Percentiles rank a stretch among this genome's conserved stretches.
Evolutionary conservation across 1,140 invertebrate genomes (phyloP).

Genomic region (Hypsibius dujardini): DNA sequence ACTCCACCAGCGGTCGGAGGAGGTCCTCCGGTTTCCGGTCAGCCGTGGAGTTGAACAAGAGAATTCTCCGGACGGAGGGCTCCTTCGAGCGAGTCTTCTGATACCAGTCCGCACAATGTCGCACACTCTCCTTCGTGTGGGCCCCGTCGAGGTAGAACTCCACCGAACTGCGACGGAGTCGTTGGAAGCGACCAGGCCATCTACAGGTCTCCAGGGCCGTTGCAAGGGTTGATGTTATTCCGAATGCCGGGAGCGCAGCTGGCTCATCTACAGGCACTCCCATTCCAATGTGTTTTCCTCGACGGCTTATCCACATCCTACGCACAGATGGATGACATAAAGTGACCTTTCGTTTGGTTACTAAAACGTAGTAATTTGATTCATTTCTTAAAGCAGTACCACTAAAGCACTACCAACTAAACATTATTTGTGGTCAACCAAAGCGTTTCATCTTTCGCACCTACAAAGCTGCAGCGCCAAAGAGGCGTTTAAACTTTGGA

Average conservation of each 20-base stretch:
- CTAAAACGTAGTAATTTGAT: too few relatives aligned
- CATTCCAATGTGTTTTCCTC: too few relatives aligned
- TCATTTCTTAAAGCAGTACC: too few relatives aligned
- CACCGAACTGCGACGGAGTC: constrained; percentile 29
- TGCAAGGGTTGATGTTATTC: too few relatives aligned
- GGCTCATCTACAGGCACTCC: too few relatives aligned
- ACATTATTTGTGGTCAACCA: too few relatives aligned
- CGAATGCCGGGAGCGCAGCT: too few relatives aligned
- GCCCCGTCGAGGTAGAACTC: constrained; percentile 78
- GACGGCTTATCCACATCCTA: too few relatives aligned
- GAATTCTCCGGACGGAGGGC: constrained; percentile 33
- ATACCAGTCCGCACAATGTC: constrained; percentile 66
- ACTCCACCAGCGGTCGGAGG: constrained; percentile 40
- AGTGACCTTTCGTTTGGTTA: too few relatives aligned
- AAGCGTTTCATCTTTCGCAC: too few relatives aligned
- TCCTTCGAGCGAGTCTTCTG: constrained; percentile 27
- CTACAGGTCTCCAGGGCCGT: constrained; percentile 31
- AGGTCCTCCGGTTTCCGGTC: constrained; percentile 46
- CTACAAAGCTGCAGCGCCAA: constrained; percentile 67
- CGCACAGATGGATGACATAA: too few relatives aligned
- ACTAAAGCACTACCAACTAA: too few relatives aligned
- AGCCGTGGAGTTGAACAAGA: constrained; percentile 72
- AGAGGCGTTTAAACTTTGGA: constrained; percentile 56
- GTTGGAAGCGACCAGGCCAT: constrained; percentile 40
- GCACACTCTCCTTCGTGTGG: constrained; percentile 74